Evolutionary conservation across 2,113 vertebrate species (phyloP), one percentile per base, ranked within the genome.

Genomic region (Suricata suricatta): DNA sequence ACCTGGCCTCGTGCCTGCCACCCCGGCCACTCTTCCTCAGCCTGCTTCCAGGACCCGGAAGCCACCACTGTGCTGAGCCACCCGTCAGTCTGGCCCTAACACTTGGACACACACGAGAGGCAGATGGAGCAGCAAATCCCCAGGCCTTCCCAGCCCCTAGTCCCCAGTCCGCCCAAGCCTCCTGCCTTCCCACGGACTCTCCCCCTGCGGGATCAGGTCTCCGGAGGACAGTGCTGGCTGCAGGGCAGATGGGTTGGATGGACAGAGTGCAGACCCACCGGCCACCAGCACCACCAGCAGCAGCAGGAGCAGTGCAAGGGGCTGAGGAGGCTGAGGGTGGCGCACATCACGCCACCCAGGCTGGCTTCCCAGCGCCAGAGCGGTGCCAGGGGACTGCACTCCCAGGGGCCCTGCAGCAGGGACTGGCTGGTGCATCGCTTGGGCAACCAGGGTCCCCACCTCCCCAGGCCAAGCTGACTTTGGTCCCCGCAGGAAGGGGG

Each of bases 401-500:
- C 91, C 71, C 29, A n/a, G 33, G 35, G 64, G 41, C 41, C 95
- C 64, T 63, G 44, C 29, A 35, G 17, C 92, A 41, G 57, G 27
- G n/a, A 82, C 57, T n/a, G 35, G 86, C 52, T 60, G 84, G 82
- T 19, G 1, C 63, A 57, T 96, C 79, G 35, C 91, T 79, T 64
- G 0, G 27, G 94, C 33, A 80, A 88, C 72, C 27, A 52, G 63
- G 41, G 60, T 85, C 38, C 47, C 79, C 8, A 21, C 50, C n/a
- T 95, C 93, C 91, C 96, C 72, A n/a, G 71, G 71, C 50, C 25
- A 44, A 69, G 54, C 91, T 50, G 50, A 76, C 80, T 91, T 66
- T 57, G 71, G 41, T 35, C 66, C 77, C 77, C 2, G 14, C 19
- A 27, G 50, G 33, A 71, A 17, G 0, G 0, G 25, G 84, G 41